A percentile compares a stretch with the other conserved stretches of the same genome.
phyloP scores from a whole-genome alignment of 1,140 invertebrate species.

The Caenorhabditis remanei region DNA sequence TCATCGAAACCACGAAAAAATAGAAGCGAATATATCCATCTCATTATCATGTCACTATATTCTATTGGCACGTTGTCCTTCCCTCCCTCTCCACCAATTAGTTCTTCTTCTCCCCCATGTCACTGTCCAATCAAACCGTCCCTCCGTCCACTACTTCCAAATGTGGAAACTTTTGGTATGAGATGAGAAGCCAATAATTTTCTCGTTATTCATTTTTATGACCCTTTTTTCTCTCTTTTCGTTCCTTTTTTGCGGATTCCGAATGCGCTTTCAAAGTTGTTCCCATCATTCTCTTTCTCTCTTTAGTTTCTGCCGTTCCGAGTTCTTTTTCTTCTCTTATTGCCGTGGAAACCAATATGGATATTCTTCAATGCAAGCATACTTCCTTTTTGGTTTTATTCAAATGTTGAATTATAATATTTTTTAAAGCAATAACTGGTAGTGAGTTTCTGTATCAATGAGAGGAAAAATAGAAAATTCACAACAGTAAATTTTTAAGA shows the following conservation, averaged over 20 bases:
- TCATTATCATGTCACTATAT: constrained; percentile 52
- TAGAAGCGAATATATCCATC: too few species aligned
- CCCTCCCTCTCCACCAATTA: constrained; percentile 22
- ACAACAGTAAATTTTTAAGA: too few species aligned
- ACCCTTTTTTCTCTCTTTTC: neutral
- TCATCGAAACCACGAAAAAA: too few species aligned
- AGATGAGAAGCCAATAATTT: constrained; percentile 46
- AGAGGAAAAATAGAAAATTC: too few species aligned
- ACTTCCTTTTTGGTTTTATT: too few species aligned
- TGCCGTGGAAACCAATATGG: neutral
- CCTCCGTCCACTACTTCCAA: neutral
- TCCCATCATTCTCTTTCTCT: neutral
- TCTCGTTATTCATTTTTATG: constrained; percentile 56
- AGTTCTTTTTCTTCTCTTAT: neutral
- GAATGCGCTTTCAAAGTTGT: neutral
- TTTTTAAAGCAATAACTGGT: too few species aligned
- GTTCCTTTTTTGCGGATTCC: constrained; percentile 11
- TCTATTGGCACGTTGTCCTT: constrained; percentile 21
- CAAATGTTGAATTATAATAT: too few species aligned
- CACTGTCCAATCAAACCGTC: constrained; percentile 33
- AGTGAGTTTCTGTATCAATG: too few species aligned
- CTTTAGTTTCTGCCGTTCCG: neutral
- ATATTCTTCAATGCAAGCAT: too few species aligned
- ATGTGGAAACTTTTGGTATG: constrained; percentile 6
- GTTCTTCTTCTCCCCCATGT: constrained; percentile 17